Evolutionary conservation across 2,888 invertebrate genomes (phyloP).

Genomic region (Podotricha telesiphe): DNA sequence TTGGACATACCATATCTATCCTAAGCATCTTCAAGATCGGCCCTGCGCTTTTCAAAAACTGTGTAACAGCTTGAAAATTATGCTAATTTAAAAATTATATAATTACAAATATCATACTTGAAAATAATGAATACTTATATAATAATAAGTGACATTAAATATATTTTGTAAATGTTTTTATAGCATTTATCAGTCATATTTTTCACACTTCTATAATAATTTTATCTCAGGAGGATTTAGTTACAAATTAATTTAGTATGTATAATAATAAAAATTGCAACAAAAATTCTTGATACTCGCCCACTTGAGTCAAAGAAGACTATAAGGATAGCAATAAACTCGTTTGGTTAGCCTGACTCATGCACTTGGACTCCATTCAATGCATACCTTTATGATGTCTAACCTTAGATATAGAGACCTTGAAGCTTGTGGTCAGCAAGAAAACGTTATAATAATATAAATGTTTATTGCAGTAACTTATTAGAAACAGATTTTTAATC

Average conservation of each 20-base stretch:
- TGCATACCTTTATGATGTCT: conserved; percentile 24
- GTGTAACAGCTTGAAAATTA: no score
- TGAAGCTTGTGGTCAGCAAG: conserved; percentile 2
- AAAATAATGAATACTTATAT: no score
- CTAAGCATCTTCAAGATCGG: no score
- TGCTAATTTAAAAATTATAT: no score
- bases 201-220: background rate
- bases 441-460: background rate
- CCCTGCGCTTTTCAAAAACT: no score
- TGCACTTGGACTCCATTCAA: background rate
- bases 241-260: background rate
- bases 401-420: conserved; percentile 13
- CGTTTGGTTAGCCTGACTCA: conserved; percentile 20
- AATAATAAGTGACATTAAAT: no score
- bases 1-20: no score
- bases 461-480: background rate
- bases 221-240: background rate
- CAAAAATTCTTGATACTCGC: conserved; percentile 2
- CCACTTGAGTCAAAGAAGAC: conserved; percentile 8
- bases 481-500: no score
- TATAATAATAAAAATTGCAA: conserved; percentile 6
- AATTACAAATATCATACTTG: no score
- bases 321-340: conserved; percentile 20
- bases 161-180: no score
- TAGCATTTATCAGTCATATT: background rate